These are phyloP conservation scores for Cydia strobilella DNA, from an alignment of 1,140 invertebrate species.

Conservation along the genomic window DNA sequence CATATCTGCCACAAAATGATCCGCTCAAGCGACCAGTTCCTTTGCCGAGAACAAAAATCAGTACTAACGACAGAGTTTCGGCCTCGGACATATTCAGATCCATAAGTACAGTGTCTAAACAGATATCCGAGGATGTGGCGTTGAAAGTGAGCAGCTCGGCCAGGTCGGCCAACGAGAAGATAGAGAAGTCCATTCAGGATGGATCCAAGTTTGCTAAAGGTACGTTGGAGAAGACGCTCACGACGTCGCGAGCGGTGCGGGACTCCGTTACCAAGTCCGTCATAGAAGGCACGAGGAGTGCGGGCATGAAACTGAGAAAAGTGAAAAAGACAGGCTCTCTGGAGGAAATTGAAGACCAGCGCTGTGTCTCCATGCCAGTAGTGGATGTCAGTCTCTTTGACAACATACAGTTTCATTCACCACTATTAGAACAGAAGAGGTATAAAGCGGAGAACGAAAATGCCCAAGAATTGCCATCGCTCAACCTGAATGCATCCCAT, in stretches of 20 bases:
- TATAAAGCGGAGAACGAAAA: conserved; percentile 47
- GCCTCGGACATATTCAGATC: conserved; percentile 65
- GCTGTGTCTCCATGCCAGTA: conserved; percentile 65
- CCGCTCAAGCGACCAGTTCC: conserved; percentile 55
- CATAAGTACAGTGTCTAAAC: conserved; percentile 66
- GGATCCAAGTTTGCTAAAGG: conserved; percentile 69
- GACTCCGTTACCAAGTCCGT: conserved; percentile 71
- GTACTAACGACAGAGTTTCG: conserved; percentile 52
- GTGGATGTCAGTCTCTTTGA: conserved; percentile 72
- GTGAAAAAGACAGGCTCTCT: conserved; percentile 51
- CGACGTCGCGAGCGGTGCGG: conserved; percentile 61
- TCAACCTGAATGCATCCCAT: conserved; percentile 54
- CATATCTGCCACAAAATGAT: conserved; percentile 51
- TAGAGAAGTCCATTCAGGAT: conserved; percentile 66
- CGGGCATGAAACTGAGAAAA: conserved; percentile 57
- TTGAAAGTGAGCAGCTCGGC: conserved; percentile 63
- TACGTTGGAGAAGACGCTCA: conserved; percentile 69
- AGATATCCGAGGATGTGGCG: conserved; percentile 69
- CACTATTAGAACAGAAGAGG: conserved; percentile 65
- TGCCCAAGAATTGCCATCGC: conserved; percentile 44
- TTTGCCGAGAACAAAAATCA: conserved; percentile 61
- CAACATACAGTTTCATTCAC: conserved; percentile 73
- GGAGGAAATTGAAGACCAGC: conserved; percentile 51
- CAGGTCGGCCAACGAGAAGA: conserved; percentile 64
- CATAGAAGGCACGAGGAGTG: conserved; percentile 63